Evolutionary conservation across 35 echinoderm and acorn worm genomes (phyloP), one percentile per base, ranked within the genome.

Genomic region (Ophiothrix spiculata): DNA sequence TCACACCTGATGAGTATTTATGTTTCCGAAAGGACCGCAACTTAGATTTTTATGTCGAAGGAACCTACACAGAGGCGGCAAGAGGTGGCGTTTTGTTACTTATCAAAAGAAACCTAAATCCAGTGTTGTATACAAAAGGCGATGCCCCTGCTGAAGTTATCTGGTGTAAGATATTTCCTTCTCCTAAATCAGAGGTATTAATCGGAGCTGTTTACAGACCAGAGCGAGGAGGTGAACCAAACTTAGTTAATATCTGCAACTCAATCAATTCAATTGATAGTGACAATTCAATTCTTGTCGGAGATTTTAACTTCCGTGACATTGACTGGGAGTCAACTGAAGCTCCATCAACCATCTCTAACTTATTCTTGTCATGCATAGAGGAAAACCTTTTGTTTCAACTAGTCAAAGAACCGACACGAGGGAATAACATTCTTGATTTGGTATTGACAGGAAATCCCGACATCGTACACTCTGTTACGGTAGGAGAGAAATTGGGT

Each of bases 251-350:
- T 56, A 77, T 86, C 45, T 76, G 64, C 25, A 46, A 78, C 23
- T 42, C 85, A 1, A 54, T 87, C 0, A n/a, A 23, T 28, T 28
- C 35, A 0, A 77, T 87, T 40, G 39, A 86, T 76, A 85, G 56
- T 34, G 85, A 78, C n/a, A 87, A 87, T 79, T 38, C 36, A 4
- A 78, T 87, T 23, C 32, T 87, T 32, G 37, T 87, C 78, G 86
- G 86, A 64, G 86, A 88, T 73, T 88, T 88, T 37, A 81, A 88
- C 54, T 88, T 88, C 37, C 32, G 78, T 39, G 86, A 88, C 25
- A 88, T 89, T 32, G 54, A 88, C 28, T 88, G 86, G 78, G 33
- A 82, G 10, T 39, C 31, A 81, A 81, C 29, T 38, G 86, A 80
- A 75, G 86, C 77, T 0, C n/a, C 19, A 23, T 31, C 86, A 8